Base-by-base conservation (phyloP, 2,797 vertebrate genomes). In the Sorex maritimensis region DNA sequence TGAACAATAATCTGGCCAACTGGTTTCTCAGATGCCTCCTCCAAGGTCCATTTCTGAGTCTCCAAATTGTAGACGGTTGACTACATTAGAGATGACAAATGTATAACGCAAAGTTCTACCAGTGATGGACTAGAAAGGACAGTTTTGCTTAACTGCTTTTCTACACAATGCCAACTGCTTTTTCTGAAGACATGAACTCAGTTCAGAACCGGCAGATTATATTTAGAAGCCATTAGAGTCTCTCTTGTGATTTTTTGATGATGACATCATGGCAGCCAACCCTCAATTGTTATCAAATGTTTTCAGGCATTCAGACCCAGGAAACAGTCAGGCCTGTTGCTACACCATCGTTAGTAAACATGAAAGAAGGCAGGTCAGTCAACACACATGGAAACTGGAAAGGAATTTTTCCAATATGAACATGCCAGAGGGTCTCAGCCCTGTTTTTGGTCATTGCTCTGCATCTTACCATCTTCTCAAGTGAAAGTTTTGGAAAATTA, bases 161-260 rank as follows among this genome's bases (percentile, higher is more conserved):
- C 90, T 86, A 75, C 19, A 94, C 80, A 91, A 95, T n/a, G 68
- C 92, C 94, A 88, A 94, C 61, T 73, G 87, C 90, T 87, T 94
- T 95, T 95, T 87, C 81, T 69, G 69, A 94, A 88, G 46, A 93
- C 79, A 94, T 85, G 86, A 81, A 96, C 28, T 91, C 94, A 93
- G 84, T 88, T 88, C 72, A 80, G 89, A 96, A 91, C 49, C 52
- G 79, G 94, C 81, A 75, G 94, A 91, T 75, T 95, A 90, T 95
- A 94, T 95, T 96, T 96, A 95, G 85, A 95, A 92, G 86, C 92
- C 95, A 86, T 95, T 86, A 95, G 83, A 88, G 89, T 77, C 81
- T 93, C 88, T 88, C 82, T 95, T 7, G 19, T 94, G 92, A 82
- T 88, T 95, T 61, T 94, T 95, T 46, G 55, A 89, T 87, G 94